Evolutionary conservation across 2,888 invertebrate species (phyloP).

Genomic region (Cheilosia variabilis): DNA sequence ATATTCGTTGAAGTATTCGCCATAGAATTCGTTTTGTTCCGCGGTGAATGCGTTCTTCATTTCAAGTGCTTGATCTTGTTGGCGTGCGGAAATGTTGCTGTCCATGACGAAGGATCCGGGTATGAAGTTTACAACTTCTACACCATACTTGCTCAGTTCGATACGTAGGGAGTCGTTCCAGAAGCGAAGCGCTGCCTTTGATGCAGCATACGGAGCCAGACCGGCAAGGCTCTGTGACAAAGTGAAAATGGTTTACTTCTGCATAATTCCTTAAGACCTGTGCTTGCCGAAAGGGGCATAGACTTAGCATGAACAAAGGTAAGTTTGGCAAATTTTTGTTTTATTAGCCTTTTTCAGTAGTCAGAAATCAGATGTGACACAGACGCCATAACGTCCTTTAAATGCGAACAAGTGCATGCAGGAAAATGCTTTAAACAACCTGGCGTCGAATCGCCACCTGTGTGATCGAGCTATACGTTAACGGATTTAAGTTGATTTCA

Average conservation of each 20-base stretch:
- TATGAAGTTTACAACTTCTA: slow-evolving; percentile 89
- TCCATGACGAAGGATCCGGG: slow-evolving; percentile 90
- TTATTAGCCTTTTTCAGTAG: no score
- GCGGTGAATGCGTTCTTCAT: slow-evolving; percentile 87
- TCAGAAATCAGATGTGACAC: no score
- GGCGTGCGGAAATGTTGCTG: slow-evolving; percentile 88
- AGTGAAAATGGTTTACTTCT: not conserved
- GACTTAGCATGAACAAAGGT: no score
- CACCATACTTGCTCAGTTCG: slow-evolving; percentile 89
- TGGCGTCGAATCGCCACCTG: no score
- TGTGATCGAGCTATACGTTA: no score
- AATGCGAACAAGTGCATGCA: no score
- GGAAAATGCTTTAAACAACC: no score
- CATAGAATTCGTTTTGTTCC: slow-evolving; percentile 87
- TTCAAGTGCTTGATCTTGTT: slow-evolving; percentile 85
- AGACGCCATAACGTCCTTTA: no score
- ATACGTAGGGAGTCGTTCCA: slow-evolving; percentile 90
- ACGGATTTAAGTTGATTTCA: no score
- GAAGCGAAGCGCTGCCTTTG: slow-evolving; percentile 90
- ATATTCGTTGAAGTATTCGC: slow-evolving; percentile 87
- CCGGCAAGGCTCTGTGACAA: slow-evolving; percentile 86
- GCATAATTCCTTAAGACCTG: no score
- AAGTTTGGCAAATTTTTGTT: no score
- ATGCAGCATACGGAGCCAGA: slow-evolving; percentile 90
- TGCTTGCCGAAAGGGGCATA: no score